These are phyloP conservation scores for Prinia subflava DNA, from an alignment of 2,113 vertebrate species.

Conservation along the genomic window DNA sequence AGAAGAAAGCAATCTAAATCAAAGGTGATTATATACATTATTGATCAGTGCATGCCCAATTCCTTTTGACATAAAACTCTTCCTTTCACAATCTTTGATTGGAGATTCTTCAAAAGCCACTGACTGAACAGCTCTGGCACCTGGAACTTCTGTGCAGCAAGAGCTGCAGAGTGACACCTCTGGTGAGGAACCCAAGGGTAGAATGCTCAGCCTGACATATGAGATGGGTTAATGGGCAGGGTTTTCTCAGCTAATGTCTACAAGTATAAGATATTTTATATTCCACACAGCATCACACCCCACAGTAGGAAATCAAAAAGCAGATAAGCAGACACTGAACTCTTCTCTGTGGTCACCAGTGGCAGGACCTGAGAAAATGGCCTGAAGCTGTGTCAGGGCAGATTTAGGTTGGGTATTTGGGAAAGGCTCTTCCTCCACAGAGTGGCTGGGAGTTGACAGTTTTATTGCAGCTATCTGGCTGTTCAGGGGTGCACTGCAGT, in stretches of 20 bases:
- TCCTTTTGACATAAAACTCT: background rate
- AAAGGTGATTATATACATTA: background rate
- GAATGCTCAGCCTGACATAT: background rate
- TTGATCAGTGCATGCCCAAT: background rate
- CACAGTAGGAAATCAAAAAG: background rate
- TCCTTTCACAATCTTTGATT: background rate
- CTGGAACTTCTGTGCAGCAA: background rate
- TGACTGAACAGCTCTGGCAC: background rate
- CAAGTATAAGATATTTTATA: background rate
- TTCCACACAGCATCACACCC: background rate
- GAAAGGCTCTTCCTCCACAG: background rate
- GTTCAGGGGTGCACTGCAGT: background rate
- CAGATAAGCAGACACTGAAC: background rate
- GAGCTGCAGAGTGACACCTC: background rate
- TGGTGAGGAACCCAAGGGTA: background rate
- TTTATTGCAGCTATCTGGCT: background rate
- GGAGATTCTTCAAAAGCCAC: background rate
- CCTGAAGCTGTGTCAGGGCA: background rate
- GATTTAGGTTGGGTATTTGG: background rate
- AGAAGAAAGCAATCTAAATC: background rate
- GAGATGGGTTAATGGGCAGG: background rate
- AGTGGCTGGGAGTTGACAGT: background rate
- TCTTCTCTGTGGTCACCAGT: background rate
- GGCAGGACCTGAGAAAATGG: background rate
- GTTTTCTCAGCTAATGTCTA: background rate